Percentiles rank a stretch among this genome's conserved stretches.
Evolutionary conservation across 2,888 invertebrate genomes (phyloP).

Genomic region (Lasioglossum morio): DNA sequence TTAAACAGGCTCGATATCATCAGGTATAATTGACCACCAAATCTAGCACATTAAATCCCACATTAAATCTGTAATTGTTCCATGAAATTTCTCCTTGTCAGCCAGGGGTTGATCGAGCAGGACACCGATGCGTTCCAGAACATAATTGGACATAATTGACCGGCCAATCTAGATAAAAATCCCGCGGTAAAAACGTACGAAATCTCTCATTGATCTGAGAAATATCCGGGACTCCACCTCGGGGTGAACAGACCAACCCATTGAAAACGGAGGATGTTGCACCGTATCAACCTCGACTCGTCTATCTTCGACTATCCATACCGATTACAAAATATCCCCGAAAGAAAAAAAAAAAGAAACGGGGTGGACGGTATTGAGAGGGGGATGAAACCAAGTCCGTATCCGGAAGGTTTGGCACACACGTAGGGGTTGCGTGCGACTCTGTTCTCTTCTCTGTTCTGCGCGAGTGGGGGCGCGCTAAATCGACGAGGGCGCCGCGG

Average conservation of each 20-base stretch:
- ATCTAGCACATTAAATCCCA: neutral
- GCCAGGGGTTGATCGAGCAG: neutral
- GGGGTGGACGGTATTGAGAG: neutral
- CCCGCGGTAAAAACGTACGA: neutral
- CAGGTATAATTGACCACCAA: neutral
- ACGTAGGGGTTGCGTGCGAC: constrained; percentile 44
- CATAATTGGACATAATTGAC: neutral
- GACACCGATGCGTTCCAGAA: neutral
- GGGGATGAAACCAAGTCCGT: neutral
- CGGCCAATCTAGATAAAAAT: neutral
- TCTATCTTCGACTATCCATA: neutral
- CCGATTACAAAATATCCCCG: neutral
- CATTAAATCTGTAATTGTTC: neutral
- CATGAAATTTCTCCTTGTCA: neutral
- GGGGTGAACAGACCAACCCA: neutral
- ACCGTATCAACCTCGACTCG: neutral
- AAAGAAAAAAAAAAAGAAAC: neutral
- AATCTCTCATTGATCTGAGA: neutral
- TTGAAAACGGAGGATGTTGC: neutral
- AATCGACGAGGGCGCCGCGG: constrained; percentile 52
- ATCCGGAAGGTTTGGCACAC: neutral
- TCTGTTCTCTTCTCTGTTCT: neutral
- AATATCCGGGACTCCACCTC: neutral
- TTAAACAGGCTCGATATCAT: neutral
- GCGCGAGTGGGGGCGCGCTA: constrained; percentile 18